Conservation (phyloP, 1,140 invertebrate species). For the Dreissena rostriformis region DNA sequence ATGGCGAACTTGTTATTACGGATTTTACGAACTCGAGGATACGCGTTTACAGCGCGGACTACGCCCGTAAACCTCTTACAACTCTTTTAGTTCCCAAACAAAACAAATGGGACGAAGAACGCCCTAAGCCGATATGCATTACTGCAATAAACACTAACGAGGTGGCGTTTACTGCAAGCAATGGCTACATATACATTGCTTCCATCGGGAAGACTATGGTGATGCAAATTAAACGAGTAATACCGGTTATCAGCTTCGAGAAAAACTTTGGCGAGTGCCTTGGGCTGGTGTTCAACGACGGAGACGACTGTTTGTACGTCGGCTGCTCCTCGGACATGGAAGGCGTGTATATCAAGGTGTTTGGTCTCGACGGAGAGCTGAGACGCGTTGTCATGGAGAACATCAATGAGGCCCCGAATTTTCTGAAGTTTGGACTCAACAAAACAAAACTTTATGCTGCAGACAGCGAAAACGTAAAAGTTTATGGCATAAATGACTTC, state of each 20-base stretch:
- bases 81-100: conserved; percentile 45
- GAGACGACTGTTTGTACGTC: conserved; percentile 32
- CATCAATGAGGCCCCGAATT: conserved; percentile 36
- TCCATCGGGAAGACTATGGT: conserved; percentile 31
- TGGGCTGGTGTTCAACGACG: conserved; percentile 36
- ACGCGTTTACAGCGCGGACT: conserved; percentile 39
- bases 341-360: conserved; percentile 44
- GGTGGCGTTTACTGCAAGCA: conserved; percentile 40
- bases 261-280: conserved; percentile 46
- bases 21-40: conserved; percentile 49
- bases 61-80: conserved; percentile 29
- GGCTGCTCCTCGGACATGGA: conserved; percentile 49
- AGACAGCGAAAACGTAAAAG: conserved; percentile 40
- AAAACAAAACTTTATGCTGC: conserved; percentile 42
- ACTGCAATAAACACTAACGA: neutral
- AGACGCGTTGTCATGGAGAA: conserved; percentile 4
- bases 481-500: conserved; percentile 43
- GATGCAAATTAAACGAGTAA: conserved; percentile 38
- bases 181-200: conserved; percentile 44
- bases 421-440: conserved; percentile 34
- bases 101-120: conserved; percentile 39
- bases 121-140: conserved; percentile 41
- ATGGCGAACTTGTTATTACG: conserved; percentile 46
- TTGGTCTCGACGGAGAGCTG: conserved; percentile 23
- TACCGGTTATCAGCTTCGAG: conserved; percentile 49